Percentiles rank a stretch among this genome's conserved stretches.
Conservation (phyloP, 2,113 vertebrate genomes). For the Nycticebus coucang region DNA sequence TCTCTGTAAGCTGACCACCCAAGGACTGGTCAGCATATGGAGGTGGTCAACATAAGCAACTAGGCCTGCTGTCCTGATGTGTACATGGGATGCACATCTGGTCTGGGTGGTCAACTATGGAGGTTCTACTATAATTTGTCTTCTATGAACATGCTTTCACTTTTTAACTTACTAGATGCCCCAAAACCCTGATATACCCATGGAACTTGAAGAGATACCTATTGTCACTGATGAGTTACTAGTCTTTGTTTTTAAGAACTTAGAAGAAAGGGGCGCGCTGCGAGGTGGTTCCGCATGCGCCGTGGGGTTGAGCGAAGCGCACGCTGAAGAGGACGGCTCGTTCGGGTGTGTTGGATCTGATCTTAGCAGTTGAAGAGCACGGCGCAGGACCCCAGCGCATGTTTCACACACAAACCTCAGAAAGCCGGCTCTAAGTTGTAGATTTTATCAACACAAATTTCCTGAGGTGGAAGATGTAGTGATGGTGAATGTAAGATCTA, state of each 20-base stretch:
- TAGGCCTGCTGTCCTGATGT: no score
- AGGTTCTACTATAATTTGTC: not conserved
- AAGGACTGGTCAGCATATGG: no score
- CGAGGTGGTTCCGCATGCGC: constrained; percentile 65
- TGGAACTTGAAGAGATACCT: not conserved
- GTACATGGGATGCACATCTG: no score
- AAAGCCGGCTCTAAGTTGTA: constrained; percentile 97
- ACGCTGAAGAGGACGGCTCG: constrained; percentile 43
- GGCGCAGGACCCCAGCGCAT: not conserved
- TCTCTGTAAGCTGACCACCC: no score
- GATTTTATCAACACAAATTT: constrained; percentile 99
- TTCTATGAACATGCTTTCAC: not conserved
- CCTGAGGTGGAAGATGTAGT: constrained; percentile 99
- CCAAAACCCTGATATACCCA: not conserved
- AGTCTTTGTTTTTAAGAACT: constrained; percentile 41
- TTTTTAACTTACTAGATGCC: constrained; percentile 41
- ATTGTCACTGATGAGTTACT: not conserved
- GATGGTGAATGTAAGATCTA: constrained; percentile 99
- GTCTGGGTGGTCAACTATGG: no score
- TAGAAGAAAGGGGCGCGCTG: constrained; percentile 36
- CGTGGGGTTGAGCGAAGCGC: constrained; percentile 1
- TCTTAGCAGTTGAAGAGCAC: not conserved
- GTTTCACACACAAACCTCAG: constrained; percentile 73
- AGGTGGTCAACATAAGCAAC: no score
- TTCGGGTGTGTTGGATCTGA: not conserved